phyloP scores from a whole-genome alignment of 2,888 invertebrate species.

The Limnephilus auricula region DNA sequence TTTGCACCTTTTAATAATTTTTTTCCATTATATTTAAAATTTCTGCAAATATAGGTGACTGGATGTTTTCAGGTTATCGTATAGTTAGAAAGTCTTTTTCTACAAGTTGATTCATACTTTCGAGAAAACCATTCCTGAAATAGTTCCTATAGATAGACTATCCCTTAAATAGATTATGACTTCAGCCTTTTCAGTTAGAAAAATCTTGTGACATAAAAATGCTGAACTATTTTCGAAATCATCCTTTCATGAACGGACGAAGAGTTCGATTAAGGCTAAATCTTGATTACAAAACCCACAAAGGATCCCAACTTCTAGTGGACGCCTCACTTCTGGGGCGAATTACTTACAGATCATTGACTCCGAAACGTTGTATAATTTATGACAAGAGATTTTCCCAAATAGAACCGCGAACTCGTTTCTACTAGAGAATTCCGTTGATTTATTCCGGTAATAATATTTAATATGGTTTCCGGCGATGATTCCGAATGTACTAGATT shows the following conservation, averaged over 20 bases:
- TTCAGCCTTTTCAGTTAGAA: not conserved
- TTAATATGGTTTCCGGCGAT: not conserved
- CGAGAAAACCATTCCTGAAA: not conserved
- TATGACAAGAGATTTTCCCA: not conserved
- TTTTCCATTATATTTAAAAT: too few relatives aligned
- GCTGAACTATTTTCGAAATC: not conserved
- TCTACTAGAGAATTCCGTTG: not conserved
- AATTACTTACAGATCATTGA: slow-evolving; percentile 1
- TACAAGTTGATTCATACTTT: not conserved
- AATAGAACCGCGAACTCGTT: not conserved
- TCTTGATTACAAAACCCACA: not conserved
- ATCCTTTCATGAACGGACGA: not conserved
- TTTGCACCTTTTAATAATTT: too few relatives aligned
- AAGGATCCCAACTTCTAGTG: not conserved
- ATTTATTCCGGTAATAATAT: not conserved
- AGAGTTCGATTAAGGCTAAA: not conserved
- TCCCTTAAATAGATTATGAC: not conserved
- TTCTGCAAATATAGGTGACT: too few relatives aligned
- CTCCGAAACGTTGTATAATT: slow-evolving; percentile 16
- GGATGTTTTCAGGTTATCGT: not conserved
- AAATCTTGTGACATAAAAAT: not conserved
- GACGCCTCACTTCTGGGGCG: not conserved
- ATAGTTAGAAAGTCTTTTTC: not conserved
- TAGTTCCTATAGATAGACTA: not conserved
- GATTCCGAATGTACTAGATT: not conserved